A percentile compares a stretch with the other conserved stretches of the same genome.
phyloP scores from a whole-genome alignment of 2,797 vertebrate species.

The Crenichthys baileyi region DNA sequence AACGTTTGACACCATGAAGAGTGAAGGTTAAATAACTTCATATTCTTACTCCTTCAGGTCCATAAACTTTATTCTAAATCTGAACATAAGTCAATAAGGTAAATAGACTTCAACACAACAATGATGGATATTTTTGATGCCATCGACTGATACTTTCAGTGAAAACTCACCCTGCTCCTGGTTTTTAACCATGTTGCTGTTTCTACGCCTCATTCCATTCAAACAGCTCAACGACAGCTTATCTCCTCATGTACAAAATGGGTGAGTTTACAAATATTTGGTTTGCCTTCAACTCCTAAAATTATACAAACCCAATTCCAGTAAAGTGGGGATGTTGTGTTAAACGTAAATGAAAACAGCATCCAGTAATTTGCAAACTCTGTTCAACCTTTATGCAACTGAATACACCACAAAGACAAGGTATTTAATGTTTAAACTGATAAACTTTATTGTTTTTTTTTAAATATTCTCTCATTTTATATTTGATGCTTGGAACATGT shows the following conservation, averaged over 20 bases:
- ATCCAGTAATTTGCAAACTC: no score
- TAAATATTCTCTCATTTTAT: no score
- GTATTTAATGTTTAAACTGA: no score
- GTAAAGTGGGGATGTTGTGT: no score
- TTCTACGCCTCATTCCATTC: background rate
- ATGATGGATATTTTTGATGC: background rate
- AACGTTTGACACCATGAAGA: background rate
- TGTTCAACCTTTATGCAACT: no score
- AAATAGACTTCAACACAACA: fast-evolving
- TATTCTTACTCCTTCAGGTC: slow-evolving; percentile 29
- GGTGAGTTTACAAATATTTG: slow-evolving; percentile 36
- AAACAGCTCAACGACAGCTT: slow-evolving; percentile 60
- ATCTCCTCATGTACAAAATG: slow-evolving; percentile 76
- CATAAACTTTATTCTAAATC: background rate
- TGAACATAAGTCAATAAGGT: slow-evolving; percentile 28
- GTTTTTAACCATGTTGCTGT: background rate
- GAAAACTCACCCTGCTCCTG: fast-evolving
- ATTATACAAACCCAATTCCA: background rate
- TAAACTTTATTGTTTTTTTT: no score
- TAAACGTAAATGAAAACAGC: no score
- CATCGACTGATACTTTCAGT: background rate
- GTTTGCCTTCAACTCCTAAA: background rate
- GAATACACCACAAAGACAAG: no score
- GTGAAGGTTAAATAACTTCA: fast-evolving
- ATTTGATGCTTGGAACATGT: no score